These are phyloP conservation scores for Sarcophaga caerulescens DNA, from an alignment of 2,888 invertebrate genomes.

Conservation along the genomic window DNA sequence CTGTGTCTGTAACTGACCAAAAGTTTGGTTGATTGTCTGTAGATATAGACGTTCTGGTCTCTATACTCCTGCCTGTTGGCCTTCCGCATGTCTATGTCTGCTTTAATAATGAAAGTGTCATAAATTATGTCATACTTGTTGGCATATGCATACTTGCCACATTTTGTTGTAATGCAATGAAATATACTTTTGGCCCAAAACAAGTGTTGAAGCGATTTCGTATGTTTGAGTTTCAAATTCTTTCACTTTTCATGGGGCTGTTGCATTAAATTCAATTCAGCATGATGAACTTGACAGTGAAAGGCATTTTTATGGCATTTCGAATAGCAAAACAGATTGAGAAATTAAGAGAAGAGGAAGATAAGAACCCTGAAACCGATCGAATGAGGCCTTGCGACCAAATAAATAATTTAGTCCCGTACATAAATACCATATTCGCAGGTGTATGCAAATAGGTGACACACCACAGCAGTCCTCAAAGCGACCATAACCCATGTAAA, in stretches of 20 bases:
- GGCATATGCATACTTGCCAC: constrained; percentile 53
- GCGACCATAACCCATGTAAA: no score
- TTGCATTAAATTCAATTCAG: not conserved
- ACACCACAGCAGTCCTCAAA: no score
- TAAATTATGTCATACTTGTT: constrained; percentile 79
- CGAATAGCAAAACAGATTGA: not conserved
- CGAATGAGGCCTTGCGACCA: no score
- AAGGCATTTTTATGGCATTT: not conserved
- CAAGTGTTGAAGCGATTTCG: no score
- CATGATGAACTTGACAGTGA: constrained; percentile 63
- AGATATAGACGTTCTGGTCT: not conserved
- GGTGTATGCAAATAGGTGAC: no score
- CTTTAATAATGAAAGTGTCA: constrained; percentile 78
- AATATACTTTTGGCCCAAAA: not conserved
- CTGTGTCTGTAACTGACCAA: not conserved
- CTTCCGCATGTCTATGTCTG: constrained; percentile 38
- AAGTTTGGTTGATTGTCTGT: not conserved
- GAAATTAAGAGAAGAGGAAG: no score
- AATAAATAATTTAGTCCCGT: no score
- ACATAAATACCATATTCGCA: no score
- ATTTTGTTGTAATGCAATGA: constrained; percentile 17
- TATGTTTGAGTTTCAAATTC: not conserved
- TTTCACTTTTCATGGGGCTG: not conserved
- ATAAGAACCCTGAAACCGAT: no score
- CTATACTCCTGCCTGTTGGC: not conserved